A percentile compares a stretch with the other conserved stretches of the same genome.
Evolutionary conservation across 2,888 invertebrate species (phyloP).

Genomic region (Scaeva pyrastri): DNA sequence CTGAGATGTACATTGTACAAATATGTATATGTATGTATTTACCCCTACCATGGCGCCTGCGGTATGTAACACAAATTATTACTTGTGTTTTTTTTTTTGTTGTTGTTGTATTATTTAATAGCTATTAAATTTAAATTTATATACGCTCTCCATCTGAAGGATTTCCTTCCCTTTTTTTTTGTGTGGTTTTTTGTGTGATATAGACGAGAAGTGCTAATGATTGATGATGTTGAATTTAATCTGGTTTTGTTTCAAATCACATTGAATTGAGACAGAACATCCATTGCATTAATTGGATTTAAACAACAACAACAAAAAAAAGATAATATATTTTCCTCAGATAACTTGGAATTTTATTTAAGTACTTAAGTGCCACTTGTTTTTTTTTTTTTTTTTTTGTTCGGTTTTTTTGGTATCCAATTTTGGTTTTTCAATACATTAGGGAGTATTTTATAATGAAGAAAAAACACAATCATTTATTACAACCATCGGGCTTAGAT

Average conservation of each 20-base stretch:
- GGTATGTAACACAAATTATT: slow-evolving; percentile 51
- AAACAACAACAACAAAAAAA: neutral
- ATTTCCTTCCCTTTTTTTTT: slow-evolving; percentile 22
- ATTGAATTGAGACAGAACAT: neutral
- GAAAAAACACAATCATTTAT: too few relatives aligned
- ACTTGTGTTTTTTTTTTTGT: slow-evolving; percentile 34
- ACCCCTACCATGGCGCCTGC: slow-evolving; percentile 32
- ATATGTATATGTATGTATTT: neutral
- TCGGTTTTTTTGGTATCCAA: too few relatives aligned
- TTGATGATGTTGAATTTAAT: slow-evolving; percentile 24
- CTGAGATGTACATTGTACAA: neutral
- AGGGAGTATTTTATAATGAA: too few relatives aligned
- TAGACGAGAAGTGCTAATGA: neutral
- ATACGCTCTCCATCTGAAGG: slow-evolving; percentile 39
- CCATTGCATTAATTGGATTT: slow-evolving; percentile 32
- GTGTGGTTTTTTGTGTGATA: neutral
- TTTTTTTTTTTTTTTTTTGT: neutral
- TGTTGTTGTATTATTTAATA: slow-evolving; percentile 45
- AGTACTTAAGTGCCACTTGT: slow-evolving; percentile 22
- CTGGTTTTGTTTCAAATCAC: slow-evolving; percentile 12
- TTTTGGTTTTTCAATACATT: too few relatives aligned
- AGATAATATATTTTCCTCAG: slow-evolving; percentile 20
- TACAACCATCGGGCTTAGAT: too few relatives aligned
- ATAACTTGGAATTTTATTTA: slow-evolving; percentile 20
- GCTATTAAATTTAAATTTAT: slow-evolving; percentile 59